Base-by-base conservation (phyloP, 2,888 invertebrate genomes). In the Stictocephala bisonia region DNA sequence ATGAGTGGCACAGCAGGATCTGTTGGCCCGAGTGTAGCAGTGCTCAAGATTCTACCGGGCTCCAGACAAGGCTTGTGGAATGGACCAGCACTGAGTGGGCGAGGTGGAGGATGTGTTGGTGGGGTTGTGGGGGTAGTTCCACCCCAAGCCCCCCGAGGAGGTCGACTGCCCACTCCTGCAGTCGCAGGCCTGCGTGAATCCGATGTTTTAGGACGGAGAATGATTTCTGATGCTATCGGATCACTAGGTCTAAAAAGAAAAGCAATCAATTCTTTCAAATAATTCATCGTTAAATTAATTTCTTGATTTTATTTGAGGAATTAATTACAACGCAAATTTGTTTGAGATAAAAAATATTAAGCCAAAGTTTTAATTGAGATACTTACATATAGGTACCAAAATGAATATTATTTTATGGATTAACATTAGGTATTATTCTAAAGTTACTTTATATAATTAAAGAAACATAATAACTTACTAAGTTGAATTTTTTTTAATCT, bases 1-100 rank as follows among this genome's bases (percentile, higher is more conserved):
- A 95, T 94, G 26, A 95, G 86, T 0, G 94, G 94, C 13, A 93
- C 88, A 0, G 94, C 94, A 0, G 94, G 92, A 83, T 94, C 91
- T 64, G 88, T 87, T 0, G 87, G 85, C 1, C 85, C 82, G 75
- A 91, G 85, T n/a, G 85, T 85, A 3, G 88, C 87, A 76, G 89
- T 88, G 0, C 88, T 85, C 22, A 88, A 81, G 44, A 91, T 85
- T 20, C 90, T 85, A 20, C 84, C 85, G 0, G 86, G 84, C 77
- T 87, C 86, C 15, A 86, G 81, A 75, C 84, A 84, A 1, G 88
- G 87, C 22, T 86, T 84, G 74, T 89, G 88, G 79, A 89, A 87
- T 1, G 89, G 88, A 0, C 90, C 90, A 0, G 91, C 91, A 80
- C 90, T 91, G 56, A 90, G 80, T 0, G 91, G 91, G 24, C 91